A percentile compares a stretch with the other conserved stretches of the same genome.
Evolutionary conservation across 2,113 vertebrate genomes (phyloP).

Genomic region (Anseranas semipalmata): DNA sequence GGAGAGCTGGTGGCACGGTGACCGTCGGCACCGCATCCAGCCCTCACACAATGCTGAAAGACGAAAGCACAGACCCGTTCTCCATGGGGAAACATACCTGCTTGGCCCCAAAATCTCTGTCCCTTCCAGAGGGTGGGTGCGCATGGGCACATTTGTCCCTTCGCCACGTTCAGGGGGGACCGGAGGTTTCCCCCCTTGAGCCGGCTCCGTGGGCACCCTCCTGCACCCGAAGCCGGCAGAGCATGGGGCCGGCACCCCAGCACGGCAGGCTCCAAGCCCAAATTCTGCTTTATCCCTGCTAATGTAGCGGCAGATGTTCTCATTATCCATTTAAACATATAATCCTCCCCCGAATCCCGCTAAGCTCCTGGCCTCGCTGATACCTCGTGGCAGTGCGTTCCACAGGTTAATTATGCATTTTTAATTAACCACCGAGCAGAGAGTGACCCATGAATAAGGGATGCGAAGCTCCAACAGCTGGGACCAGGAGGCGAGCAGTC

Average conservation of each 20-base stretch:
- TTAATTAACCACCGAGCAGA: conserved; percentile 20
- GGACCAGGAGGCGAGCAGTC: neutral
- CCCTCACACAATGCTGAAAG: neutral
- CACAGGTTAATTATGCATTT: conserved; percentile 63
- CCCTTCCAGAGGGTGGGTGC: neutral
- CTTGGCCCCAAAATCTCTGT: neutral
- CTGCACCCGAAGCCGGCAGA: rapidly evolving
- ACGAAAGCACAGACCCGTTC: neutral
- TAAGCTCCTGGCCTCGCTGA: conserved; percentile 55
- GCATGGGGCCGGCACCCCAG: neutral
- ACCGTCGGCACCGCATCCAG: too few relatives aligned
- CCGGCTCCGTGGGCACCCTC: neutral
- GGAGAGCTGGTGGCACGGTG: too few relatives aligned
- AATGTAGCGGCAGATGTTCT: conserved; percentile 66
- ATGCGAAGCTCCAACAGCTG: neutral
- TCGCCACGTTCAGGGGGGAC: rapidly evolving
- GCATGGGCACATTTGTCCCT: rapidly evolving
- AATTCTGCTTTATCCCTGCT: conserved; percentile 61
- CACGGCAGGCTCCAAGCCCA: conserved; percentile 8
- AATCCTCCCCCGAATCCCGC: conserved; percentile 49
- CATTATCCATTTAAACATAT: conserved; percentile 68
- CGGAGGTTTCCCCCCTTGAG: neutral
- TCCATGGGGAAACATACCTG: neutral
- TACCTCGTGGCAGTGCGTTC: conserved; percentile 50
- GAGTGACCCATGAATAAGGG: conserved; percentile 32